phyloP scores from a whole-genome alignment of 2,888 invertebrate species.

The Lasioglossum villosulum region DNA sequence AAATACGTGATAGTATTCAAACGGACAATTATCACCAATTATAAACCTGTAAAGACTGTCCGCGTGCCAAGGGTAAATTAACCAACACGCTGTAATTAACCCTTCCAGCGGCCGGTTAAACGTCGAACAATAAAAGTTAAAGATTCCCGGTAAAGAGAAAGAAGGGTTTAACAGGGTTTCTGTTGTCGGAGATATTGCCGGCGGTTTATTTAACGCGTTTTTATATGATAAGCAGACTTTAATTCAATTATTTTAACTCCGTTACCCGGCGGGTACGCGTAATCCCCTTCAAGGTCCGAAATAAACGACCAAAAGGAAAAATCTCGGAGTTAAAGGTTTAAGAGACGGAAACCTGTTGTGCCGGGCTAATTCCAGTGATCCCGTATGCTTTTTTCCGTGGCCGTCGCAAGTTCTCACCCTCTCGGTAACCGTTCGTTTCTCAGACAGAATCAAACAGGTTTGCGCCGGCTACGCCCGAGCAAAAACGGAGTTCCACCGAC shows the following conservation, averaged over 20 bases:
- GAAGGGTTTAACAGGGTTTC: neutral
- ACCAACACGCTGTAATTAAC: neutral
- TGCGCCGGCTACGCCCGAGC: slow-evolving; percentile 40
- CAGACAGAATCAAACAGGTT: slow-evolving; percentile 72
- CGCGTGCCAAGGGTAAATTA: neutral
- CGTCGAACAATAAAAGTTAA: neutral
- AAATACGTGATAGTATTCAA: neutral
- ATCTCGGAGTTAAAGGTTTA: slow-evolving; percentile 63
- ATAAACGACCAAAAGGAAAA: slow-evolving; percentile 52
- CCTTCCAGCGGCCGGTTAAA: neutral
- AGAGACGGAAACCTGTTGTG: slow-evolving; percentile 71
- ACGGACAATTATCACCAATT: neutral
- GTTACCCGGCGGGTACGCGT: slow-evolving; percentile 28
- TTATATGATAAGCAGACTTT: slow-evolving; percentile 49
- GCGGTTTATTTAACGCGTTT: slow-evolving; percentile 40
- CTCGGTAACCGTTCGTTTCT: slow-evolving; percentile 63
- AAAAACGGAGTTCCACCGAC: slow-evolving; percentile 60
- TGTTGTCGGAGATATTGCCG: neutral
- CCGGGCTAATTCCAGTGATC: slow-evolving; percentile 38
- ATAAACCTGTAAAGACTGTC: neutral
- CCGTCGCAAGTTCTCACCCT: slow-evolving; percentile 65
- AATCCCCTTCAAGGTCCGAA: slow-evolving; percentile 47
- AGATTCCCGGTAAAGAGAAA: neutral
- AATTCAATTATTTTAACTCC: slow-evolving; percentile 50
- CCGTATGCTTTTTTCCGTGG: slow-evolving; percentile 34